Evolutionary conservation across 2,888 invertebrate genomes (phyloP), one percentile per base, ranked within the genome.

Genomic region (Eupsilia transversa): DNA sequence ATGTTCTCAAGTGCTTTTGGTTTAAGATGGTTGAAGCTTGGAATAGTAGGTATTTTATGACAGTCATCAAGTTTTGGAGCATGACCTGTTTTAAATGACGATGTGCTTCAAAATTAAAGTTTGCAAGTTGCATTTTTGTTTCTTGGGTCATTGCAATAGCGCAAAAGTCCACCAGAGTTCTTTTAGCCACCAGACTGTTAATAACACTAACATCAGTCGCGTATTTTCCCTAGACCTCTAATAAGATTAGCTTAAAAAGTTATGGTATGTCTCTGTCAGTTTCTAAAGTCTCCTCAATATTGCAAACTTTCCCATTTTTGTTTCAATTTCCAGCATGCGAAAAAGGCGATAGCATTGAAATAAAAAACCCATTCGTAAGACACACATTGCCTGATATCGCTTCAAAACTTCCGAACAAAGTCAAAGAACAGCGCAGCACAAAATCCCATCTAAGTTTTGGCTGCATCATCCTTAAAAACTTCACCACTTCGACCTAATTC

Each of bases 361-460:
- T 7, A 20, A 23, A 12, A 41, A 49, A 79, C 4, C n/a, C 41
- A 43, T 17, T 59, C 23, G 12, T 33, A 30, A 54, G 10, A 61
- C n/a, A 49, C 33, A 54, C n/a, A 65, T 60, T 27, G 12, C 27
- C 49, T 33, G 2, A 70, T 35, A 63, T 49, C 52, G 7, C n/a
- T 49, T 70, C n/a, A 54, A 63, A 71, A 64, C 33, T 52, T 38
- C 56, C 23, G 2, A 54, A 59, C 70, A 59, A 64, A 72, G 5
- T 41, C 65, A 69, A 71, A 75, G 49, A 60, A 67, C 49, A 79
- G 14, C 23, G 52, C 17, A 72, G 61, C 80, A 70, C 30, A 74
- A 63, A 82, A 76, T 49, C 69, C 57, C 17, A 82, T 82, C 68
- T 72, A 79, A 72, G 57, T 72, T 83, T 70, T 52, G 64, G 76